Evolutionary conservation across 2,113 vertebrate species (phyloP).

Genomic region (Micronycteris hirsuta): DNA sequence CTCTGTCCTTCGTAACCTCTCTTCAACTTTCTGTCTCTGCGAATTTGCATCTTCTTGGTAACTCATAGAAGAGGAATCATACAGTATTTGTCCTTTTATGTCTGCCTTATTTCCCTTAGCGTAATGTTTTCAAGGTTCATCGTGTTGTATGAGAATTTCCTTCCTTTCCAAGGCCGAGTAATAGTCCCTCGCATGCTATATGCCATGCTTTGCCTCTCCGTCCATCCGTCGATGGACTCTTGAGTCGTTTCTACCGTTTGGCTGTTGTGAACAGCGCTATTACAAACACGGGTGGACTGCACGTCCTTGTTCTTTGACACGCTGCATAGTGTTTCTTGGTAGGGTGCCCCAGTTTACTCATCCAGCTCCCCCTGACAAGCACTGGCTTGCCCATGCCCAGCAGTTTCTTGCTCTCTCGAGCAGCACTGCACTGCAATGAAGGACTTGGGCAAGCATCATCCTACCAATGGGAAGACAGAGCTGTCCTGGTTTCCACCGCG

Average conservation of each 20-base stretch:
- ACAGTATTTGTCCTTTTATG: neutral
- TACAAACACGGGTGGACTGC: neutral
- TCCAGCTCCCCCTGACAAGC: neutral
- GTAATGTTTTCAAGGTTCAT: neutral
- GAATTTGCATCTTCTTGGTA: neutral
- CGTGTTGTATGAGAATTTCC: neutral
- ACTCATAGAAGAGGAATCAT: neutral
- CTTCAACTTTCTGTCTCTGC: neutral
- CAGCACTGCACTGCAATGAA: neutral
- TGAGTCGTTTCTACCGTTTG: neutral
- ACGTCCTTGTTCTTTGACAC: neutral
- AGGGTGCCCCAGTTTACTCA: no score
- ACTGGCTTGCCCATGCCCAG: neutral
- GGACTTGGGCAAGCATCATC: neutral
- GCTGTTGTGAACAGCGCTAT: no score
- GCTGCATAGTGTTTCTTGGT: neutral
- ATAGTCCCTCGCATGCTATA: no score
- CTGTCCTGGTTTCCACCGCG: fast-evolving
- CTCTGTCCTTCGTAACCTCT: neutral
- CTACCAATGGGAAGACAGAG: neutral
- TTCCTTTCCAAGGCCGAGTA: neutral
- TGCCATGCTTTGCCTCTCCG: neutral
- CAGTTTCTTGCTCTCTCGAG: neutral
- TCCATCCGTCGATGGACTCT: neutral
- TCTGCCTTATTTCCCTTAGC: neutral